Conservation (phyloP, 1,140 invertebrate genomes). For the Ctenoplectra terminalis region DNA sequence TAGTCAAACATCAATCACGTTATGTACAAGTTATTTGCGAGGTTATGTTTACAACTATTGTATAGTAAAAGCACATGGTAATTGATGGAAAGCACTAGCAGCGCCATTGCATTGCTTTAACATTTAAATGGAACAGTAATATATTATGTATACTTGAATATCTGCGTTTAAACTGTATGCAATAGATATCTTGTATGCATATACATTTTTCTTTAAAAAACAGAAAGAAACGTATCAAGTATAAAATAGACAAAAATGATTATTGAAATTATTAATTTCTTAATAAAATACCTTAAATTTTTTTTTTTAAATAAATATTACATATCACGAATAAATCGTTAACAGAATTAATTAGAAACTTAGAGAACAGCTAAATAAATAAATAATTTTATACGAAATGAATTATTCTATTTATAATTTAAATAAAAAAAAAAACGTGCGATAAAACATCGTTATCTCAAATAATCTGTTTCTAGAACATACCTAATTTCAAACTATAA, state of each 20-base stretch:
- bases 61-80: not conserved
- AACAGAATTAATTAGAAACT: not conserved
- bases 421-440: not conserved
- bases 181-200: not conserved
- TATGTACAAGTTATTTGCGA: not conserved
- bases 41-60: conserved; percentile 7
- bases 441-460: not conserved
- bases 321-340: not conserved
- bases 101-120: not conserved
- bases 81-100: too few species aligned
- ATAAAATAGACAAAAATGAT: not conserved
- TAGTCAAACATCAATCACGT: not conserved
- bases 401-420: not conserved
- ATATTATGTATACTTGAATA: not conserved
- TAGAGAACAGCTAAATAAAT: not conserved
- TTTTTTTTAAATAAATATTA: not conserved
- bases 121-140: too few species aligned
- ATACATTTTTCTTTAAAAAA: not conserved
- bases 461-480: not conserved
- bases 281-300: not conserved
- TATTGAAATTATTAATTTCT: not conserved
- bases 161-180: not conserved
- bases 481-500: not conserved
- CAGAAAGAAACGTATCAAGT: not conserved
- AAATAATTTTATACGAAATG: not conserved